phyloP scores from a whole-genome alignment of 2,888 invertebrate genomes.

The Eulithis testata region DNA sequence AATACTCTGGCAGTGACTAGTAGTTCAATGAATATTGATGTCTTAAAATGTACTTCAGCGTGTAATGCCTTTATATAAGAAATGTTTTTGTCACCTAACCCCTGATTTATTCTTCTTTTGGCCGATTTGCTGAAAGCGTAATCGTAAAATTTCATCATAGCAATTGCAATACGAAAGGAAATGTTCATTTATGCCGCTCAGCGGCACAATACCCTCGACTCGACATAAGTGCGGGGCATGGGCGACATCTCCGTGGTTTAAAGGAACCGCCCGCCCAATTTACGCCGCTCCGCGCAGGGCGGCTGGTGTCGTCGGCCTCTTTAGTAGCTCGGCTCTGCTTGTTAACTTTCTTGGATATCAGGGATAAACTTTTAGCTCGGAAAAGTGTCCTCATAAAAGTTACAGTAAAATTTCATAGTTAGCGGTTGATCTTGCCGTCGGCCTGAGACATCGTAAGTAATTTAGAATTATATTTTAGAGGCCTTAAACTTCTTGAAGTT shows the following conservation, averaged over 20 bases:
- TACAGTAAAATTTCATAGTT: slow-evolving; percentile 21
- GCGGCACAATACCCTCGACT: slow-evolving; percentile 45
- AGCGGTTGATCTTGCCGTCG: slow-evolving; percentile 8
- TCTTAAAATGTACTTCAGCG: neutral
- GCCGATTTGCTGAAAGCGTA: slow-evolving; percentile 35
- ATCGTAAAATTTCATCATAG: slow-evolving; percentile 51
- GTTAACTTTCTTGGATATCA: slow-evolving; percentile 38
- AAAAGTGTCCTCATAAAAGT: slow-evolving; percentile 28
- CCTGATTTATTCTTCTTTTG: slow-evolving; percentile 6
- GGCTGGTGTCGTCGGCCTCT: slow-evolving; percentile 59
- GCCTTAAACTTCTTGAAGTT: neutral
- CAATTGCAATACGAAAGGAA: slow-evolving; percentile 47
- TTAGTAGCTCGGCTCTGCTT: slow-evolving; percentile 48
- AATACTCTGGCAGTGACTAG: no score
- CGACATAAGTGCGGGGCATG: slow-evolving; percentile 39
- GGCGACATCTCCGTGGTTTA: slow-evolving; percentile 41
- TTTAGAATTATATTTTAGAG: neutral
- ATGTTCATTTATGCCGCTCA: slow-evolving; percentile 51
- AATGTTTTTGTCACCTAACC: neutral
- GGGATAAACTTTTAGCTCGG: slow-evolving; percentile 36
- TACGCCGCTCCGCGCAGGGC: slow-evolving; percentile 50
- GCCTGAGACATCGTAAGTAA: neutral
- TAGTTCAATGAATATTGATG: no score
- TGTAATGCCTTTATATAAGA: neutral
- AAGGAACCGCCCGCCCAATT: slow-evolving; percentile 53